Evolutionary conservation across 1,140 invertebrate genomes (phyloP).

Genomic region (Oncopodura yosiiana): DNA sequence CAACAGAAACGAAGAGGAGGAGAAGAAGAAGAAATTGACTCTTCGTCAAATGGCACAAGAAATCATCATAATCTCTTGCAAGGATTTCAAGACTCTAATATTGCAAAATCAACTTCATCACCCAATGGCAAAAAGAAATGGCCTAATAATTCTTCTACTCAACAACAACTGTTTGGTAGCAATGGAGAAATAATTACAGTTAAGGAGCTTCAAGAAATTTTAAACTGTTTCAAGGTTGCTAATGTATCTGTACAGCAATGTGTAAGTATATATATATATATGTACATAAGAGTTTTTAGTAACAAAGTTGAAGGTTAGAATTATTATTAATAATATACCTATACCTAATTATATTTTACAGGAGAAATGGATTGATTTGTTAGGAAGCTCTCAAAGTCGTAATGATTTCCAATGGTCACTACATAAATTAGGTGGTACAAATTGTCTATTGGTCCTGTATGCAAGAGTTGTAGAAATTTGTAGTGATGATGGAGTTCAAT

Average conservation of each 20-base stretch:
- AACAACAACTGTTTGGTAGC: too few species aligned
- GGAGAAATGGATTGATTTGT: constrained; percentile 20
- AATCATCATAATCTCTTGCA: too few species aligned
- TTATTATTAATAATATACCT: background rate
- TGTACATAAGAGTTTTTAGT: background rate
- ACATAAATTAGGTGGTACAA: constrained; percentile 32
- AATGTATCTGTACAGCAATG: background rate
- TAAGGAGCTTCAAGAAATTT: constrained; percentile 6
- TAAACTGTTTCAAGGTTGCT: constrained; percentile 11
- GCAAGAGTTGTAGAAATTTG: constrained; percentile 33
- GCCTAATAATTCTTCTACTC: background rate
- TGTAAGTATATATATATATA: constrained; percentile 1
- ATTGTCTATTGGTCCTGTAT: constrained; percentile 26
- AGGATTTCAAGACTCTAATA: too few species aligned
- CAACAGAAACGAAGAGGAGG: background rate
- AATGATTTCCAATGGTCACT: constrained; percentile 34
- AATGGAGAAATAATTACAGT: constrained; percentile 10
- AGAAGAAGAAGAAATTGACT: too few species aligned
- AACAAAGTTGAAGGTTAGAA: background rate
- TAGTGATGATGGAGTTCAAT: constrained; percentile 27
- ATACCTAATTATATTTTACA: constrained; percentile 3
- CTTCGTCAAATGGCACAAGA: too few species aligned
- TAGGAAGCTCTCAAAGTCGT: constrained; percentile 21
- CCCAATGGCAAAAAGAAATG: background rate
- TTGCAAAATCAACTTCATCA: too few species aligned